Conservation (phyloP, 2,113 vertebrate genomes). For the Leuciscus idus region DNA sequence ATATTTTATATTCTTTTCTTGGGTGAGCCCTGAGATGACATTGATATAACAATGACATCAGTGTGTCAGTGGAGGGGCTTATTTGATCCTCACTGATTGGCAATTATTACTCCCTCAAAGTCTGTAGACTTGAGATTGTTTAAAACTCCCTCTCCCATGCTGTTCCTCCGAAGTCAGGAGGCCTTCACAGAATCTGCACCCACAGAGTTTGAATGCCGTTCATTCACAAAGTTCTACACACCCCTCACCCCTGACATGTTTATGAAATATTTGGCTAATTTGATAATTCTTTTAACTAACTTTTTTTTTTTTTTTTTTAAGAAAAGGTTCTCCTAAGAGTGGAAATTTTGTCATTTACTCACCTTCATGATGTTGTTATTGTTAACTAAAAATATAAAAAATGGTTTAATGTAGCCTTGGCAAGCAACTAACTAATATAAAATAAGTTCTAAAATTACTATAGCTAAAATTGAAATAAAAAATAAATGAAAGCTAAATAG, state of each 20-base stretch:
- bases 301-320: not conserved
- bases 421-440: too few species aligned
- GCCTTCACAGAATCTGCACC: not conserved
- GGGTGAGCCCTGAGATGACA: not conserved
- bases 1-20: conserved; percentile 1
- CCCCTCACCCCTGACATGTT: not conserved
- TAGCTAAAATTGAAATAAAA: not conserved
- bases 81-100: conserved; percentile 1
- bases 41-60: not conserved
- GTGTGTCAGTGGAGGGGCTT: not conserved
- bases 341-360: not conserved
- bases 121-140: not conserved
- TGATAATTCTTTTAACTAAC: not conserved
- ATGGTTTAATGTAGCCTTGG: not conserved
- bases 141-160: conserved; percentile 9
- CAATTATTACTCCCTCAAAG: not conserved
- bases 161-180: not conserved
- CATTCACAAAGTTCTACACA: not conserved
- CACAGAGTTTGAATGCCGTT: not conserved
- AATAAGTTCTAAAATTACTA: too few species aligned
- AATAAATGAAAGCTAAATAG: not conserved
- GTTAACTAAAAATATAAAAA: not conserved
- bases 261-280: not conserved
- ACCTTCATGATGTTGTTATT: not conserved
- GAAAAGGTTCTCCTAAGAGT: not conserved